Base-by-base conservation (phyloP, 2,888 invertebrate species). In the Leucophenga maculata region DNA sequence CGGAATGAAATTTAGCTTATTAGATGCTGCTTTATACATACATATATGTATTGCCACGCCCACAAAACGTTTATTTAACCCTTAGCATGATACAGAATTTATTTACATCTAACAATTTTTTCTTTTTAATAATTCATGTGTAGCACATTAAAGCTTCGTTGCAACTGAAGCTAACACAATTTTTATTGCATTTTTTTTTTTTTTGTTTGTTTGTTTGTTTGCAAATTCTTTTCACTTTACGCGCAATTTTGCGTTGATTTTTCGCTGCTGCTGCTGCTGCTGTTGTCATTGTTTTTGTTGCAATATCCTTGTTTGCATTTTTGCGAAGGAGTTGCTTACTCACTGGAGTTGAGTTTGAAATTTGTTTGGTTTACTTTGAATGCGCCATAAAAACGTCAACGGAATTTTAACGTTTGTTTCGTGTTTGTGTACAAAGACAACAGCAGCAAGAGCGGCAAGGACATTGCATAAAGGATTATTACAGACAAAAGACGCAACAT, bases 331-430 rank as follows among this genome's bases (percentile, higher is more conserved):
- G 79, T 75, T 77, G 79, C 71, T 73, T 76, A 69, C 69, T 69
- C 70, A 57, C 57, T 46, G 22, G 26, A 46, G 22, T 46, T 65
- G 59, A 65, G 64, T 68, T 32, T 39, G 14, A 55, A 52, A 59
- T 59, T 75, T 80, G 77, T 83, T 79, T 68, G 73, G 72, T 72
- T 77, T 81, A 69, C 74, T 81, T 66, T 50, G 79, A 84, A 82
- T 82, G 83, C 77, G 79, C 78, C 79, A 76, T 73, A 78, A 76
- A 76, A 75, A 77, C 75, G 78, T 81, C 84, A 79, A 77, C 83
- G 80, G 80, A 80, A 83, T 80, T 80, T 83, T 78, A 82, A 80
- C 26, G 65, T 57, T 14, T 69, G 60, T 50, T n/a, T 70, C 39
- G 46, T 68, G 67, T 13, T 71, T 31, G 46, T 70, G 18, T 62